Conservation (phyloP, 92 coral and sea anemone genomes). For the Chrysogorgia sp. region DNA sequence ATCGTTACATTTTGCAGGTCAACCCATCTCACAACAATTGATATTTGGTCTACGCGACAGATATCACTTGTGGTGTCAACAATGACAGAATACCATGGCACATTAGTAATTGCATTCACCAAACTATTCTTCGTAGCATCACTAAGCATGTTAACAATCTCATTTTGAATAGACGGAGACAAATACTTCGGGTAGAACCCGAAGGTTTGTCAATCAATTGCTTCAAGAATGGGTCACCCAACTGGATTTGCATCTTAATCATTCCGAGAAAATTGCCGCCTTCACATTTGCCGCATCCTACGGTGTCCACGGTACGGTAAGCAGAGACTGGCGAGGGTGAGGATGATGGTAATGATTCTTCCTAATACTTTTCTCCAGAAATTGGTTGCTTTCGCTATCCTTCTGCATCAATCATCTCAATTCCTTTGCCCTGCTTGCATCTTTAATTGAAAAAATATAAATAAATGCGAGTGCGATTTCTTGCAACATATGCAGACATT, state of each 20-base stretch:
- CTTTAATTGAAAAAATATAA: too few species aligned
- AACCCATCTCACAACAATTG: constrained; percentile 10
- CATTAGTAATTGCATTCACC: neutral
- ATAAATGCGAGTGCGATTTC: too few species aligned
- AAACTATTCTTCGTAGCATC: neutral
- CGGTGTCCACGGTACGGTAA: neutral
- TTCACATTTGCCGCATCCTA: neutral
- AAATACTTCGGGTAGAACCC: neutral
- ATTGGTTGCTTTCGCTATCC: too few species aligned
- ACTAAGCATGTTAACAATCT: constrained; percentile 9
- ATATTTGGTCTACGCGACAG: neutral
- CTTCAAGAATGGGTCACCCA: neutral
- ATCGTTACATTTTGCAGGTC: neutral
- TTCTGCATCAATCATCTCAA: too few species aligned
- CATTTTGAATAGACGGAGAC: neutral
- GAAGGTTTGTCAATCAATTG: neutral
- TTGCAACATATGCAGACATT: too few species aligned
- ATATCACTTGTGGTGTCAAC: constrained; percentile 14
- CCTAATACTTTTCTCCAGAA: neutral
- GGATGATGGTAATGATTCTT: neutral
- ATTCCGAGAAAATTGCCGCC: neutral
- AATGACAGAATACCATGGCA: neutral
- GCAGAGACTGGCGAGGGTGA: neutral
- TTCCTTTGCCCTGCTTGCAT: too few species aligned
- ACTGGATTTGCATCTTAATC: neutral